These are phyloP conservation scores for Phalacrocorax pelagicus DNA, from an alignment of 2,113 vertebrate species.

Conservation along the genomic window DNA sequence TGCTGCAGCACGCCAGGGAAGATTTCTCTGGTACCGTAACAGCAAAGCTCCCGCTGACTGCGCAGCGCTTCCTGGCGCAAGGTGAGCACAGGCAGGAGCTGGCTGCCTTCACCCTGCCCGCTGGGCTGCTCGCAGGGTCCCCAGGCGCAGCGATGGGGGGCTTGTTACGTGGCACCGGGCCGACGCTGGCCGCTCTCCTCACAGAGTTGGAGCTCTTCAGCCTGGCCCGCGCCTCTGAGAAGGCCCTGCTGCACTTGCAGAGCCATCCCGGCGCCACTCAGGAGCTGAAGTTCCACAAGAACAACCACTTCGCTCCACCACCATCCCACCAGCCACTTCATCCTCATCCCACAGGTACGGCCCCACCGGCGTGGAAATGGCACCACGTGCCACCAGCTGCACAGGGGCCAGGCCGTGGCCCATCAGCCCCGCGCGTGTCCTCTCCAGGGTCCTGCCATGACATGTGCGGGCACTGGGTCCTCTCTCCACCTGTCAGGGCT, in stretches of 20 bases:
- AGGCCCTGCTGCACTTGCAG: not conserved
- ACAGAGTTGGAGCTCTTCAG: not conserved
- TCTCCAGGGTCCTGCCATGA: not conserved
- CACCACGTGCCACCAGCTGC: not conserved
- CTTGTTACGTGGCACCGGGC: not conserved
- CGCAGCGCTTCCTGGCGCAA: not conserved
- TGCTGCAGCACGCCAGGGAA: too few species aligned
- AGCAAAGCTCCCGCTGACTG: not conserved
- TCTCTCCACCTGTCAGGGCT: not conserved
- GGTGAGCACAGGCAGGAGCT: not conserved
- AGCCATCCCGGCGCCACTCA: too few species aligned
- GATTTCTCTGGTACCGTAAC: too few species aligned
- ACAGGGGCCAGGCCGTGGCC: not conserved
- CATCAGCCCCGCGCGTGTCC: not conserved
- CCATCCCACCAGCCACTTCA: not conserved
- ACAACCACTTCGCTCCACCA: not conserved
- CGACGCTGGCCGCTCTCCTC: not conserved
- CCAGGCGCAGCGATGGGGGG: rapidly evolving
- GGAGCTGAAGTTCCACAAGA: not conserved
- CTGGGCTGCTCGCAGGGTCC: not conserved
- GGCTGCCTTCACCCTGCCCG: not conserved
- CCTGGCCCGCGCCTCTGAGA: not conserved
- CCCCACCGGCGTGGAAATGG: too few species aligned
- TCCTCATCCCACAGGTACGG: not conserved
- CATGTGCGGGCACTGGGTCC: not conserved